These are phyloP conservation scores for Petromus typicus DNA, from an alignment of 2,113 vertebrate genomes.

Conservation along the genomic window DNA sequence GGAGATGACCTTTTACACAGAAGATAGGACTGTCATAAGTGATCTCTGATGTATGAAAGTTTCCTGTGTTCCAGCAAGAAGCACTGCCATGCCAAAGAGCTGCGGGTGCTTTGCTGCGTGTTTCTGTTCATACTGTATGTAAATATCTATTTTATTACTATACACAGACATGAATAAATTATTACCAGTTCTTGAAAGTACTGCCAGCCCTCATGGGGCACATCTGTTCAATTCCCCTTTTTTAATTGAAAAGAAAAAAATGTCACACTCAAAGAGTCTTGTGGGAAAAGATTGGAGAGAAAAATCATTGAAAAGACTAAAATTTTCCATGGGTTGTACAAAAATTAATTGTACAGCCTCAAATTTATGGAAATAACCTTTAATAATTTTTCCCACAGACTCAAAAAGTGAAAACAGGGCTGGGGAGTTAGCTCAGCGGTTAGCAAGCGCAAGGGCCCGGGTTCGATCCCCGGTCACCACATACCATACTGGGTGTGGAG, in stretches of 20 bases:
- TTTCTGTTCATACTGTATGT: background rate
- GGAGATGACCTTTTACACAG: constrained; percentile 74
- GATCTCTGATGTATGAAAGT: constrained; percentile 66
- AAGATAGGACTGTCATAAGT: constrained; percentile 66
- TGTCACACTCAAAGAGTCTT: constrained; percentile 62
- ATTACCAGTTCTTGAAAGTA: constrained; percentile 48
- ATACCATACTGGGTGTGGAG: too few relatives aligned
- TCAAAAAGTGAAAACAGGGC: constrained; percentile 46
- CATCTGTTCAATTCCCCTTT: constrained; percentile 42
- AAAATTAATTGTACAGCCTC: constrained; percentile 68
- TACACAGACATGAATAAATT: constrained; percentile 36
- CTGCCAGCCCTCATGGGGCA: constrained; percentile 16
- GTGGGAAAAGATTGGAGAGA: background rate
- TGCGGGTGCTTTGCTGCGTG: background rate
- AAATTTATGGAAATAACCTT: constrained; percentile 68
- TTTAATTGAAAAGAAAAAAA: constrained; percentile 74
- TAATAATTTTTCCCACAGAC: constrained; percentile 60
- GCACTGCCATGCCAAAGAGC: background rate
- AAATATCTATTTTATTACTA: background rate
- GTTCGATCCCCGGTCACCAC: too few relatives aligned
- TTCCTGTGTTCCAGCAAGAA: constrained; percentile 24
- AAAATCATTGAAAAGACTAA: constrained; percentile 55
- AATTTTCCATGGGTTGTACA: constrained; percentile 58
- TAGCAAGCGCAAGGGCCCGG: too few relatives aligned
- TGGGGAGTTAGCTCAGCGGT: too few relatives aligned